Percentiles rank a stretch among this genome's conserved stretches.
phyloP scores from a whole-genome alignment of 2,797 vertebrate species.

The Falco biarmicus region DNA sequence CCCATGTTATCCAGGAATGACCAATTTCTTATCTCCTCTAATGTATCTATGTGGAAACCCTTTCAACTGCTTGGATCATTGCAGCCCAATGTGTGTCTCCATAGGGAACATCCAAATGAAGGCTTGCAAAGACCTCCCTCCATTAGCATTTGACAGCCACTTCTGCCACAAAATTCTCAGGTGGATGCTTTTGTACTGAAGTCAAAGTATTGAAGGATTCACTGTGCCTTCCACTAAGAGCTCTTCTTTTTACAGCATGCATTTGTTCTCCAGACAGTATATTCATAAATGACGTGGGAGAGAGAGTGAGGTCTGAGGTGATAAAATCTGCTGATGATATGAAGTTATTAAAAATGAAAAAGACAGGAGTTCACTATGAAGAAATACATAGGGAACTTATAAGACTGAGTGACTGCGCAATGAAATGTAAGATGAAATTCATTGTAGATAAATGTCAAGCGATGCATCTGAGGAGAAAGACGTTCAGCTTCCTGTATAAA shows the following conservation, averaged over 20 bases:
- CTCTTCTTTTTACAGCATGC: background rate
- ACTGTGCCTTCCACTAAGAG: background rate
- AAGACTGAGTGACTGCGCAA: background rate
- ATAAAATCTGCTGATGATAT: background rate
- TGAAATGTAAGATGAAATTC: conserved; percentile 20
- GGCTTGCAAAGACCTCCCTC: background rate
- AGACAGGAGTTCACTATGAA: background rate
- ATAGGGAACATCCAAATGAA: background rate
- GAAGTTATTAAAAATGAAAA: background rate
- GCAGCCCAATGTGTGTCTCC: background rate
- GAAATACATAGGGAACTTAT: background rate
- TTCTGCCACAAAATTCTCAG: background rate
- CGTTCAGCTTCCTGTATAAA: background rate
- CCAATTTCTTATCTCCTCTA: background rate
- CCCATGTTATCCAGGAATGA: background rate
- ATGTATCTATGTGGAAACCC: background rate
- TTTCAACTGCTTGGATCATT: background rate
- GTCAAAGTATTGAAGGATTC: background rate
- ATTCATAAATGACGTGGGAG: background rate
- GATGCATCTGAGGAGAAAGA: background rate
- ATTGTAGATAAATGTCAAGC: background rate
- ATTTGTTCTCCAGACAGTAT: background rate
- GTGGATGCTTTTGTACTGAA: background rate
- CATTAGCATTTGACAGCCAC: background rate
- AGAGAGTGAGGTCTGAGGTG: background rate